Evolutionary conservation across 2,113 vertebrate genomes (phyloP), one percentile per base, ranked within the genome.

Genomic region (Mormyrus iriodes): DNA sequence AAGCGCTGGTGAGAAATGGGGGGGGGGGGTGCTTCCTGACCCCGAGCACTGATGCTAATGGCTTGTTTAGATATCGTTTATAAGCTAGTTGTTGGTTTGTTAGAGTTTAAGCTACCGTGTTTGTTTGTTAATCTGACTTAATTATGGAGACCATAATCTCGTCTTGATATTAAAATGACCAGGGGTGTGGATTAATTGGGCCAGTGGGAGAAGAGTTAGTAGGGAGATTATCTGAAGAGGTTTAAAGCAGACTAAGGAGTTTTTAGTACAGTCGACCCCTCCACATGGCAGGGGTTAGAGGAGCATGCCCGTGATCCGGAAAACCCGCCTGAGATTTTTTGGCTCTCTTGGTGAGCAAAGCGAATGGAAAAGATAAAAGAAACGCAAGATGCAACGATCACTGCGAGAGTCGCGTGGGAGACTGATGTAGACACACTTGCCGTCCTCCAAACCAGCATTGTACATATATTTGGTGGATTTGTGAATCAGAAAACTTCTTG

Each of bases 1-100:
- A 98, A 91, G 97, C 97, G 0, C 94, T 98, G 94, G 97, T 97
- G 93, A 96, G 96, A 85, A 17, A 31, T 83, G 13, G 2, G 55
- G 69, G 53, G 0, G 86, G 19, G 42, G 39, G 1, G 15, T 17
- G 24, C 55, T 82, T 24, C 31, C 76, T 44, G 61, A 65, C n/a
- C 58, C 69, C 4, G 10, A 76, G 4, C 31, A 19, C 4, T 76
- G 31, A 35, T 42, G 73, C 19, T 76, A 35, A 19, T 5, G 35
- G 61, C 61, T 13, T 69, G 61, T 69, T 69, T 69, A 76, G 13
- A 42, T 42, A 35, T 6, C 15, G 0, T 76, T 76, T 76, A 76
- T 76, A 7, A 17, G 27, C 52, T 35, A 17, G 19, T 51, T 86
- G 84, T 86, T 24, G 27, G 8, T 65, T 65, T 65, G 7, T 65